Conservation (phyloP, 2,797 vertebrate genomes). For the Enteromius paludinosus region DNA sequence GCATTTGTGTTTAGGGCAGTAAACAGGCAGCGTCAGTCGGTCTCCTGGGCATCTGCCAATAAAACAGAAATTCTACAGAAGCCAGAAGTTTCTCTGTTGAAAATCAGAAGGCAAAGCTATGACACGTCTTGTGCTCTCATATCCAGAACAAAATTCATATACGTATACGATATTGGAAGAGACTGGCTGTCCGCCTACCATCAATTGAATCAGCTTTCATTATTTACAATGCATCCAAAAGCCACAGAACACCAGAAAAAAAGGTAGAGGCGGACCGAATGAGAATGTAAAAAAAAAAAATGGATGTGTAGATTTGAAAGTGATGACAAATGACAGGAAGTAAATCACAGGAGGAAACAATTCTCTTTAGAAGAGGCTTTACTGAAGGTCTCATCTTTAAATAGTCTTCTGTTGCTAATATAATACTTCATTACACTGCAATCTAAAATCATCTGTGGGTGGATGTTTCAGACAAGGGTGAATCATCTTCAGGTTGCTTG, state of each 20-base stretch:
- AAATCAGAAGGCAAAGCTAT: slow-evolving; percentile 40
- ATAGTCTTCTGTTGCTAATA: slow-evolving; percentile 25
- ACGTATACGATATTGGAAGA: slow-evolving; percentile 18
- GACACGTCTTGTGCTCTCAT: slow-evolving; percentile 2
- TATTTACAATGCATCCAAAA: slow-evolving; percentile 12
- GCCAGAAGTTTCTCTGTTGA: slow-evolving; percentile 30
- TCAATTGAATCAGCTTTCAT: slow-evolving; percentile 5
- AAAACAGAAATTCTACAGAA: slow-evolving; percentile 27
- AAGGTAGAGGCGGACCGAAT: background rate
- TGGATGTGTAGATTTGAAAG: background rate
- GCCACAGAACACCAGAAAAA: background rate
- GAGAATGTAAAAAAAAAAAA: background rate
- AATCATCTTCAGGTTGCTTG: slow-evolving; percentile 22
- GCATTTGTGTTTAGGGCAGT: slow-evolving; percentile 43
- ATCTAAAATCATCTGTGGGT: slow-evolving; percentile 34
- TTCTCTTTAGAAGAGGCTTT: slow-evolving; percentile 10
- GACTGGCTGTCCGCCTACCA: slow-evolving; percentile 28
- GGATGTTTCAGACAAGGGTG: slow-evolving; percentile 26
- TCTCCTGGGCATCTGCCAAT: slow-evolving; percentile 50
- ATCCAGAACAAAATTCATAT: slow-evolving; percentile 33
- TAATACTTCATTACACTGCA: background rate
- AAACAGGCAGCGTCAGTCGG: slow-evolving; percentile 53
- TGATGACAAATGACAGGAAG: background rate
- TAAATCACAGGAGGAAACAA: slow-evolving; percentile 14
- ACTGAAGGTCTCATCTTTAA: slow-evolving; percentile 9